Percentiles rank a stretch among this genome's conserved stretches.
phyloP scores from a whole-genome alignment of 1,140 invertebrate species.

The Protaetia brevitarsis region DNA sequence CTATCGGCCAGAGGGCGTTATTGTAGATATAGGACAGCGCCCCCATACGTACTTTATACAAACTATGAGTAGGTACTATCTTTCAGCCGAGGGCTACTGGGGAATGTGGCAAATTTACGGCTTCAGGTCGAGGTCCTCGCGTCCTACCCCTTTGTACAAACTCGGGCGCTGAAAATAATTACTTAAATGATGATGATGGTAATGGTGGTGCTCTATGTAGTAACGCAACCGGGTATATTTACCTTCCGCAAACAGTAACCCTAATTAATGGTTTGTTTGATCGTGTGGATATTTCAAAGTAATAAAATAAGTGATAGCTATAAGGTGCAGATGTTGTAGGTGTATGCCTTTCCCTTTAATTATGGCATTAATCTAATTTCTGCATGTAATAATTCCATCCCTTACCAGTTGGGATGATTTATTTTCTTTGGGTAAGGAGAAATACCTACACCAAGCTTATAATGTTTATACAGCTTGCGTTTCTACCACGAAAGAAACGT shows the following conservation, averaged over 20 bases:
- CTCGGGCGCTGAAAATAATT: slow-evolving; percentile 8
- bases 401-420: too few relatives aligned
- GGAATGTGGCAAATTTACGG: neutral
- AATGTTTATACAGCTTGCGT: too few relatives aligned
- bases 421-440: too few relatives aligned
- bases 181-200: slow-evolving; percentile 3
- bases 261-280: slow-evolving; percentile 15
- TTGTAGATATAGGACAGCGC: slow-evolving; percentile 3
- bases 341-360: too few relatives aligned
- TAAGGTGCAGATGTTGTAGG: too few relatives aligned
- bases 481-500: too few relatives aligned
- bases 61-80: too few relatives aligned
- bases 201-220: neutral
- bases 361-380: too few relatives aligned
- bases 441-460: too few relatives aligned
- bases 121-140: neutral
- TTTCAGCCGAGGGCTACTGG: neutral
- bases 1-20: neutral
- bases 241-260: neutral
- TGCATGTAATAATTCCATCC: too few relatives aligned
- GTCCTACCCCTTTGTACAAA: neutral
- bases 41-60: too few relatives aligned
- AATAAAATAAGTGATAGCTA: neutral
- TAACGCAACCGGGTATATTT: neutral
- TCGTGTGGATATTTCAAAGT: slow-evolving; percentile 8